phyloP scores from a whole-genome alignment of 2,888 invertebrate genomes.

The Vandiemenella viatica region DNA sequence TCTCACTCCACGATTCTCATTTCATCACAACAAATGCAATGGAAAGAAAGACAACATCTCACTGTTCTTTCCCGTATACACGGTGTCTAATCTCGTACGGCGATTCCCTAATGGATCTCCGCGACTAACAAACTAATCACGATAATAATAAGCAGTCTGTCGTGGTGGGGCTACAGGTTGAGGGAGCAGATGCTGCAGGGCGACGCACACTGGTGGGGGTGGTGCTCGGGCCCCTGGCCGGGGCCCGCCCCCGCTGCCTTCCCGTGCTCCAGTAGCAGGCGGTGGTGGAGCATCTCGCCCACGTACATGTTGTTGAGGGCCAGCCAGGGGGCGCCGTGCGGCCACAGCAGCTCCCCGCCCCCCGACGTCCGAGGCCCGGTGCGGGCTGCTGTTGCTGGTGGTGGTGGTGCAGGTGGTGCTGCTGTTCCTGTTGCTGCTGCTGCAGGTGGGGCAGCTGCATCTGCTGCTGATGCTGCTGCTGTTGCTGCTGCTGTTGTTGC shows the following conservation, averaged over 20 bases:
- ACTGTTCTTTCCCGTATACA: too few relatives aligned
- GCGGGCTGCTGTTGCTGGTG: slow-evolving; percentile 4
- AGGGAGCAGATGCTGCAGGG: slow-evolving; percentile 23
- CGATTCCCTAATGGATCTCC: too few relatives aligned
- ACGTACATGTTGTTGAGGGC: slow-evolving; percentile 18
- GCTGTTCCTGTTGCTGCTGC: slow-evolving; percentile 2
- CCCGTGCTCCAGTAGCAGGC: slow-evolving; percentile 18
- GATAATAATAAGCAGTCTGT: too few relatives aligned
- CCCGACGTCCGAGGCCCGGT: slow-evolving; percentile 11
- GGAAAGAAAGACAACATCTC: too few relatives aligned
- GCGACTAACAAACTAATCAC: too few relatives aligned
- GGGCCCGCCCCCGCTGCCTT: not conserved
- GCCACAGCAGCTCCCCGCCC: slow-evolving; percentile 13
- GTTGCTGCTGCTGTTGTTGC: slow-evolving; percentile 7
- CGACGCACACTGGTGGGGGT: slow-evolving; percentile 17
- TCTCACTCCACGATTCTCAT: too few relatives aligned
- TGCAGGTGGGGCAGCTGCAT: slow-evolving; percentile 6
- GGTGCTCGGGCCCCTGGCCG: not conserved
- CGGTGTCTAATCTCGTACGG: too few relatives aligned
- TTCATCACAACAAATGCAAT: too few relatives aligned
- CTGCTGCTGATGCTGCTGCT: not conserved
- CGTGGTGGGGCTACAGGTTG: slow-evolving; percentile 19
- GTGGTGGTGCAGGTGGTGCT: slow-evolving; percentile 1
- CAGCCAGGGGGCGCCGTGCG: slow-evolving; percentile 19
- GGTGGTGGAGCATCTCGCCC: slow-evolving; percentile 20